Evolutionary conservation across 1,140 invertebrate species (phyloP), one percentile per base, ranked within the genome.

Genomic region (Heliothis virescens): DNA sequence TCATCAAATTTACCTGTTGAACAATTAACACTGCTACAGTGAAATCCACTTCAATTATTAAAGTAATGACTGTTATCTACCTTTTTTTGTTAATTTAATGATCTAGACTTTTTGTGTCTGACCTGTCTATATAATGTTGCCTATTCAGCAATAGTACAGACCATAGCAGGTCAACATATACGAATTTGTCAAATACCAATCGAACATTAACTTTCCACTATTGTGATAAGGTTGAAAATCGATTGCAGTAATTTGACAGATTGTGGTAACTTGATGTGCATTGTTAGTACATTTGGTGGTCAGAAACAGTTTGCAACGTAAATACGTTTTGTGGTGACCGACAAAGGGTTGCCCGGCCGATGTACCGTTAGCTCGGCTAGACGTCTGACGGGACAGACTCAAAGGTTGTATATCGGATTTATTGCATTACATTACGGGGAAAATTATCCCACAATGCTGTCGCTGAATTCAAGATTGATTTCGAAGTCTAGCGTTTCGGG

Each of bases 311-410:
- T 48, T 3, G 5, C 7, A 18, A 15, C 15, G n/a, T 63, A n/a
- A 67, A 13, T 41, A 41, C 34, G 34, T 41, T 41, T 21, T 48
- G 34, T 48, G 62, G 62, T 67, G 41, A 67, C 41, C 63, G 16
- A 16, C 63, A 48, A 67, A 48, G 63, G 63, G 41, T 67, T 48
- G 63, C 34, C 63, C 63, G 57, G 21, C 57, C 57, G 57, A 60
- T 29, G 57, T 60, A 60, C 57, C 57, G 21, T 60, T 13, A 12
- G 11, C 57, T 26, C 2, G 57, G n/a, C 63, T 48, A 67, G 63
- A 48, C 63, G 41, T 48, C 60, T 63, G 41, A 67, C 41, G 34
- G 47, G 26, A 47, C 63, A 48, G 41, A 41, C 63, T 67, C 34
- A 67, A 65, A 67, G 16, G 63, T 21, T 60, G 57, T 60, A 18